Percentiles rank a stretch among this genome's conserved stretches.
These are phyloP conservation scores for Hylomyscus alleni DNA, from an alignment of 2,797 vertebrate genomes.

Conservation along the genomic window DNA sequence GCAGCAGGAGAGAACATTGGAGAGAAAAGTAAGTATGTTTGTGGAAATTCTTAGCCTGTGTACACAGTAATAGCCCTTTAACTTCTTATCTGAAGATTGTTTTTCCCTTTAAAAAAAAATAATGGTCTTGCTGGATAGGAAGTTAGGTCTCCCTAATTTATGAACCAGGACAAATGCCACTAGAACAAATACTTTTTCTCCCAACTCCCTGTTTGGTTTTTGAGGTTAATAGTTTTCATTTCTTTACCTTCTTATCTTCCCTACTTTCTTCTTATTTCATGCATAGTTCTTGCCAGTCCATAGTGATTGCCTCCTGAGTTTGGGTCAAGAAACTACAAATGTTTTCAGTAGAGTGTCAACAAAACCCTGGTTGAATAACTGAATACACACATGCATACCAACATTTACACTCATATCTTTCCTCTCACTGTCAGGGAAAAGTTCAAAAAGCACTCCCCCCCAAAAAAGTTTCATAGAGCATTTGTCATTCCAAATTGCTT, in stretches of 20 bases:
- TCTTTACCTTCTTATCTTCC: slow-evolving; percentile 66
- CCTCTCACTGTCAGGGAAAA: slow-evolving; percentile 50
- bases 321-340: slow-evolving; percentile 66
- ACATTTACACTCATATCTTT: not conserved
- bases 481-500: slow-evolving; percentile 54
- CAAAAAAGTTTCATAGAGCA: slow-evolving; percentile 22
- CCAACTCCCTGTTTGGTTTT: slow-evolving; percentile 54
- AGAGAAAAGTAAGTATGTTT: slow-evolving; percentile 91
- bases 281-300: slow-evolving; percentile 38
- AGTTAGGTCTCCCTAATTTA: slow-evolving; percentile 63
- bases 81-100: slow-evolving; percentile 70
- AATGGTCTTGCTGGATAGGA: slow-evolving; percentile 61
- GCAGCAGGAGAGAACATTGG: slow-evolving; percentile 90
- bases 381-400: not conserved
- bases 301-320: slow-evolving; percentile 32
- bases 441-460: slow-evolving; percentile 35
- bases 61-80: slow-evolving; percentile 69
- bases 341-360: slow-evolving; percentile 43
- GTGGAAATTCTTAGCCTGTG: slow-evolving; percentile 83
- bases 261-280: slow-evolving; percentile 48
- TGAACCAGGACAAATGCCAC: slow-evolving; percentile 33
- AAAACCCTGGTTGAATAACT: slow-evolving; percentile 60
- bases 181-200: slow-evolving; percentile 62
- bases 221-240: slow-evolving; percentile 59
- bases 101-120: slow-evolving; percentile 74